A percentile compares a stretch with the other conserved stretches of the same genome.
These are phyloP conservation scores for Lepidurus couesii DNA, from an alignment of 1,140 invertebrate species.

Conservation along the genomic window DNA sequence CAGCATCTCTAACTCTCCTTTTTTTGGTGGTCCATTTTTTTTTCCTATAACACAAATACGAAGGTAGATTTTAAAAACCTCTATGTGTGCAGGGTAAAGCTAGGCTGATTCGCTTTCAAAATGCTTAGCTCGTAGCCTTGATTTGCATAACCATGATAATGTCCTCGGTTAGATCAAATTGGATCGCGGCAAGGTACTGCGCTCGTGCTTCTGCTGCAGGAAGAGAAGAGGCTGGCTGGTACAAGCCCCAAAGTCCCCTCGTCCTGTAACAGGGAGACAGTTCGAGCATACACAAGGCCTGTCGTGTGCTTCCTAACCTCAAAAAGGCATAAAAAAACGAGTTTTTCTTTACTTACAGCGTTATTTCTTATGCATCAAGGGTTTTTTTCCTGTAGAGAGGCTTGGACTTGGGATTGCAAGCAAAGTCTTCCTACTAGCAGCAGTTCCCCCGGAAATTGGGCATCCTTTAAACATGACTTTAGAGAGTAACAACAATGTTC, in stretches of 20 bases:
- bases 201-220: background rate
- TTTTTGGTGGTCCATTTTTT: background rate
- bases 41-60: background rate
- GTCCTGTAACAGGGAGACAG: background rate
- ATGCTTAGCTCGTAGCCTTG: slow-evolving; percentile 1
- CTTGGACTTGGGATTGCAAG: background rate
- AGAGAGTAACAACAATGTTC: background rate
- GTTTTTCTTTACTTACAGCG: background rate
- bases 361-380: slow-evolving; percentile 14
- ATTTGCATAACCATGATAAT: slow-evolving; percentile 22
- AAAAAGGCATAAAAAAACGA: background rate
- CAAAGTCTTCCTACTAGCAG: background rate
- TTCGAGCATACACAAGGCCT: slow-evolving; percentile 4
- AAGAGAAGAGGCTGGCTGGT: background rate
- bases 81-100: background rate
- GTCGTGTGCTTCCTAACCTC: background rate
- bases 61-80: background rate
- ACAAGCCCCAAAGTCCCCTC: background rate
- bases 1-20: background rate
- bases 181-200: slow-evolving; percentile 1
- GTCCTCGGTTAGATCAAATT: slow-evolving; percentile 22
- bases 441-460: too few species aligned
- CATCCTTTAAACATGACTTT: background rate
- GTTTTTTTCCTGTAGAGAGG: background rate
- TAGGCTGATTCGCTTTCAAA: background rate